Evolutionary conservation across 2,113 vertebrate species (phyloP).

Genomic region (Cettia cetti): DNA sequence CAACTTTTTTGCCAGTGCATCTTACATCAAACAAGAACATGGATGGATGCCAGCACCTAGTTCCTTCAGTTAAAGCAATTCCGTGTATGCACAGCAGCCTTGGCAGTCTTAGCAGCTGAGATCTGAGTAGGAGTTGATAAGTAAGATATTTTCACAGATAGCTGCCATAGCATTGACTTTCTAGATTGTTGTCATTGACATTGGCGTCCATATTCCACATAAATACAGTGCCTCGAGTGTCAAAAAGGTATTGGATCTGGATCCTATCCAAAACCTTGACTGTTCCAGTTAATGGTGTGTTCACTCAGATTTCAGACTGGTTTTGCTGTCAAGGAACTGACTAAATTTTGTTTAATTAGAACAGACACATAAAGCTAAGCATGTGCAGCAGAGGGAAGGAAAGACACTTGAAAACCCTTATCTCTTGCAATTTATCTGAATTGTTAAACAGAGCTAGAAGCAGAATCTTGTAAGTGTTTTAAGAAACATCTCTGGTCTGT

Average conservation of each 20-base stretch:
- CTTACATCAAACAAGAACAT: not conserved
- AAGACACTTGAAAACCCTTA: not conserved
- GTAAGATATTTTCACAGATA: not conserved
- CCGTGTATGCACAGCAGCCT: not conserved
- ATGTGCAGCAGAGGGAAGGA: not conserved
- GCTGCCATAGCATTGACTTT: not conserved
- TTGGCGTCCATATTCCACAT: not conserved
- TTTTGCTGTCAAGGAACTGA: not conserved
- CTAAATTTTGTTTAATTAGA: not conserved
- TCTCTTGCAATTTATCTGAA: not conserved
- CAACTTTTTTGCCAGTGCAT: not conserved
- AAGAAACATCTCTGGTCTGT: not conserved
- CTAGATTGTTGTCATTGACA: not conserved
- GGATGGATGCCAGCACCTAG: not conserved
- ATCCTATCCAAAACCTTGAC: not conserved
- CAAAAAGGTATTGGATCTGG: not conserved
- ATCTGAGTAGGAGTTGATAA: not conserved
- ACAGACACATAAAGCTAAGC: not conserved
- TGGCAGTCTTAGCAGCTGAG: not conserved
- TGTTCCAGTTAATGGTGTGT: not conserved
- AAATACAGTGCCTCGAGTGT: not conserved
- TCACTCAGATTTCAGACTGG: not conserved
- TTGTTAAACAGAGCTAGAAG: not conserved
- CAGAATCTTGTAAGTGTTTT: not conserved
- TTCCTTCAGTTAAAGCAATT: not conserved